Percentiles rank a stretch among this genome's conserved stretches.
Evolutionary conservation across 1,140 invertebrate species (phyloP).

Genomic region (Drosophila nigromelanica): DNA sequence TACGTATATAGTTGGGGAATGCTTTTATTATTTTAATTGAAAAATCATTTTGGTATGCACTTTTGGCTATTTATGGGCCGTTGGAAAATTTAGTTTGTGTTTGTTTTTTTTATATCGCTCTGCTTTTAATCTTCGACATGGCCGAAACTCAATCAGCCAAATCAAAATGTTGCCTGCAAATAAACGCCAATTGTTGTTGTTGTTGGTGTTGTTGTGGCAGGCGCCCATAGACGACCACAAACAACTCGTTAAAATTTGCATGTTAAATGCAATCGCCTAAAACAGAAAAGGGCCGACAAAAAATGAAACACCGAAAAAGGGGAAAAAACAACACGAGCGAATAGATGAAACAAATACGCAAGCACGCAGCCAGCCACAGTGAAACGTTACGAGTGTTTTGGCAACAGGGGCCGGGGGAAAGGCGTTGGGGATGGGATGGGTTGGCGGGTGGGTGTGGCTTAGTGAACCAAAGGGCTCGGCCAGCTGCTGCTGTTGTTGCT

Average conservation of each 20-base stretch:
- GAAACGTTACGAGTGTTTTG: constrained; percentile 22
- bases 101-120: not conserved
- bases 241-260: constrained; percentile 78
- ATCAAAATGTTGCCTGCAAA: constrained; percentile 75
- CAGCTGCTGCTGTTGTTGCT: not conserved
- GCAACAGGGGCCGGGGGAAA: not conserved
- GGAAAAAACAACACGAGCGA: constrained; percentile 9
- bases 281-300: constrained; percentile 32
- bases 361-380: constrained; percentile 20
- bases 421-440: not conserved
- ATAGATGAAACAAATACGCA: constrained; percentile 27
- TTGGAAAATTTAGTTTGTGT: not conserved
- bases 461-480: not conserved
- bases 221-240: constrained; percentile 67
- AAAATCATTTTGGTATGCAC: constrained; percentile 29
- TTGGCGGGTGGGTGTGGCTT: not conserved
- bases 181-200: constrained; percentile 68
- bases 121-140: constrained; percentile 11
- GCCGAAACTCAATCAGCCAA: constrained; percentile 65
- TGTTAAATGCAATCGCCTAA: constrained; percentile 72
- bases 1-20: not conserved
- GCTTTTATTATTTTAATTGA: constrained; percentile 34
- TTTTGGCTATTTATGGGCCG: constrained; percentile 7
- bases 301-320: constrained; percentile 24
- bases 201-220: constrained; percentile 50